Conservation (phyloP, 2,797 vertebrate species). For the Astyanax mexicanus region DNA sequence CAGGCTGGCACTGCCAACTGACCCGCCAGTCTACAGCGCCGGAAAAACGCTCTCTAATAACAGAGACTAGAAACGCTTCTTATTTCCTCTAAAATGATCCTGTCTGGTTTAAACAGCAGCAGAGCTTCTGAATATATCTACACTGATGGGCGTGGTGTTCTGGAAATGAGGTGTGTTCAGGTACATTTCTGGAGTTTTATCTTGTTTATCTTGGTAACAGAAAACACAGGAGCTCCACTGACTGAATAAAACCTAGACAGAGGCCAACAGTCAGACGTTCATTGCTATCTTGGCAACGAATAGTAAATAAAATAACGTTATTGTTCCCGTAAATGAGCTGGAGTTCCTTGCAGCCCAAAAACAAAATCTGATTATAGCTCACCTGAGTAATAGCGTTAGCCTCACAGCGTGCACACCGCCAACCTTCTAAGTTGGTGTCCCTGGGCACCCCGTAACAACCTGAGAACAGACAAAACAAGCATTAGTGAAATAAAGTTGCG, state of each 20-base stretch:
- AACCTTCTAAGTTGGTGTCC: conserved; percentile 83
- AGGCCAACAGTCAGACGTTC: no score
- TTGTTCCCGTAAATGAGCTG: no score
- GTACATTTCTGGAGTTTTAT: no score
- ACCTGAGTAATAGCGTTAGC: conserved; percentile 93
- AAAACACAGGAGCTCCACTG: no score
- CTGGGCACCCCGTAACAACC: conserved; percentile 93
- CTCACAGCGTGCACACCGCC: conserved; percentile 93
- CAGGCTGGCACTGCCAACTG: neutral
- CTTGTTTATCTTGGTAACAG: no score
- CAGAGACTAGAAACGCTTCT: neutral
- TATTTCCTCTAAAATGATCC: neutral
- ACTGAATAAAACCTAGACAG: no score
- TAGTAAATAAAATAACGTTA: no score
- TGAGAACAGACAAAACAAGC: conserved; percentile 57
- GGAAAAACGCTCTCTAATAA: neutral
- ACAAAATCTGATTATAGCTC: conserved; percentile 38
- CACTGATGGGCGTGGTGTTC: no score
- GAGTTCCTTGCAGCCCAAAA: neutral
- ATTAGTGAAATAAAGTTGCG: neutral
- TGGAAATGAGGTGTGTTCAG: no score
- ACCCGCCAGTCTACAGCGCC: neutral
- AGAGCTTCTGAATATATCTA: no score
- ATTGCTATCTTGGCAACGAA: no score
- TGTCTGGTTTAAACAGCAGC: no score